Evolutionary conservation across 2,797 vertebrate genomes (phyloP), one percentile per base, ranked within the genome.

Genomic region (Otolemur crassicaudatus): DNA sequence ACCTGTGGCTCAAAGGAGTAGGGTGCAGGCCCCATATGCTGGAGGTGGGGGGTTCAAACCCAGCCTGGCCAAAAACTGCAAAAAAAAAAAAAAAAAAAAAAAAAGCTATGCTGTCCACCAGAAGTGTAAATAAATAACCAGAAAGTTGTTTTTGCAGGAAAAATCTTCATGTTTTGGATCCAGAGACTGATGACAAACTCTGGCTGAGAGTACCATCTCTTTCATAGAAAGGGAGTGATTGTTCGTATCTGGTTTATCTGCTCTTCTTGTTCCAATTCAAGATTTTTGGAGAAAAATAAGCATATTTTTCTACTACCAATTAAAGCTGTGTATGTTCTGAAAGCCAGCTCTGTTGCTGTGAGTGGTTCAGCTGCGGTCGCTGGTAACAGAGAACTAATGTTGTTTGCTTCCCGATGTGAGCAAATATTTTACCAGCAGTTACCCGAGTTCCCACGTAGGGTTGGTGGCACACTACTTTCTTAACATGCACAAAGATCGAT

Each of bases 201-300:
- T 91, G 56, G 77, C 40, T 91, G 63, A 86, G n/a, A 22, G 11
- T 56, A 61, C 94, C 31, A 34, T 56, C 5, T 92, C 31, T 88
- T 83, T 97, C 37, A 46, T 43, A 60, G 37, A 79, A 8, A 94
- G 5, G 61, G 96, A 94, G 25, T 80, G 83, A 93, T 37, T 87
- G 90, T 43, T 91, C 73, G 6, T 58, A 77, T 76, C 40, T 49
- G 29, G 58, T 80, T 94, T 96, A 75, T 88, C 92, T 95, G 37
- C 58, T 80, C 69, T 85, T 85, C 82, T 91, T 84, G 10, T 89
- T 94, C 58, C 70, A 87, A 63, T 75, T 92, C 27, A 87, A 70
- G 65, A 89, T 40, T 88, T 72, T 81, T 89, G 31, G 70, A 97
- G 94, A 97, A 93, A 96, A 94, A 89, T 91, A 73, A 96, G 49